Base-by-base conservation (phyloP, 30 jellyfish, hydroid and myxozoan genomes). In the Turritopsis dohrnii region DNA sequence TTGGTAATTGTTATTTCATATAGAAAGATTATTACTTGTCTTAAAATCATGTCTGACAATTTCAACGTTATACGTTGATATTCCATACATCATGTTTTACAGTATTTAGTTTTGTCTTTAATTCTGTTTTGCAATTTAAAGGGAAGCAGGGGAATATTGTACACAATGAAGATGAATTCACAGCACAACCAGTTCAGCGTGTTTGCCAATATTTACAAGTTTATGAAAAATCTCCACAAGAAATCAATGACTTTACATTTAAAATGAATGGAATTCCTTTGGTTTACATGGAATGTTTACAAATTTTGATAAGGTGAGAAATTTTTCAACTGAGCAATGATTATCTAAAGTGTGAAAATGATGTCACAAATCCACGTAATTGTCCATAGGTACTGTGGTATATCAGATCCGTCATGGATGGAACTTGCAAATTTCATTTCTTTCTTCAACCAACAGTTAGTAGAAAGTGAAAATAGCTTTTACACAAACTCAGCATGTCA, bases 341-440 rank as follows among this genome's bases (percentile, higher is more conserved):
- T 26, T 4, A n/a, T 1, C 17, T 9, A 41, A 41, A 5, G 5
- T 41, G 60, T n/a, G n/a, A 41, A 41, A 41, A 41, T 3, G 60
- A 41, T 3, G 5, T 8, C 17, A 66, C 29, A n/a, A 21, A n/a
- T 1, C 76, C 7, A 66, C 18, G 4, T 66, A 3, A 16, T 27
- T 20, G 21, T 77, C 27, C 29, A 88, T n/a, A 89, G 90, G 29
- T 75, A 54, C 54, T 88, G 96, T 82, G 88, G 88, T 29, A 87
- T 81, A 0, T 52, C 52, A 26, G 66, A 79, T 21, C 96, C 96
- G 7, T 89, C 93, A 16, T 89, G 96, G 96, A 80, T 81, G 75
- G 94, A 89, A 73, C 69, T 89, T 22, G 65, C 54, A 30, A 84
- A 89, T 54, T 89, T 89, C 79, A 86, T 79, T 9, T 86, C 74